Evolutionary conservation across 2,888 invertebrate species (phyloP).

Genomic region (Brenthis ino): DNA sequence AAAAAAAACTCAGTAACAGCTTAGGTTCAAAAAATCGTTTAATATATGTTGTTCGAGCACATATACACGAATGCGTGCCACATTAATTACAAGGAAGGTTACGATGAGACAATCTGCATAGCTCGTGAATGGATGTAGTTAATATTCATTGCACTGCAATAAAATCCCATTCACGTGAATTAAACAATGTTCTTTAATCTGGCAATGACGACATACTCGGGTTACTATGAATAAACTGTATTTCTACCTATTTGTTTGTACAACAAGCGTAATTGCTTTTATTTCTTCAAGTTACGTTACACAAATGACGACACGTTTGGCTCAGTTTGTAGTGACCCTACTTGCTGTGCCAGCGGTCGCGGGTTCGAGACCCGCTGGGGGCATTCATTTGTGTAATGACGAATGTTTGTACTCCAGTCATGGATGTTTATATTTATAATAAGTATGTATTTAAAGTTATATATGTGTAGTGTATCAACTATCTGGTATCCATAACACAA

Average conservation of each 20-base stretch:
- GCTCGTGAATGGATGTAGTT: conserved; percentile 40
- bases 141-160: conserved; percentile 41
- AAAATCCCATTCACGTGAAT: conserved; percentile 41
- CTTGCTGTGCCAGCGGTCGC: too few species aligned
- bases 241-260: not conserved
- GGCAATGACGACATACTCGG: conserved; percentile 29
- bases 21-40: not conserved
- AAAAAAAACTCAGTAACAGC: too few species aligned
- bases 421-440: too few species aligned
- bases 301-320: too few species aligned
- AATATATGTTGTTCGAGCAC: not conserved
- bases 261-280: not conserved
- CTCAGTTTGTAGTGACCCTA: too few species aligned
- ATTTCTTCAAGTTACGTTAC: too few species aligned
- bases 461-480: too few species aligned
- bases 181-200: conserved; percentile 38
- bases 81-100: conserved; percentile 54
- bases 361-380: too few species aligned
- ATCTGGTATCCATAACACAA: too few species aligned
- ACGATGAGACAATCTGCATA: conserved; percentile 40
- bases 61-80: conserved; percentile 20
- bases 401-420: too few species aligned
- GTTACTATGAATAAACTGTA: conserved; percentile 1
- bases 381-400: too few species aligned
- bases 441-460: too few species aligned